These are phyloP conservation scores for Holacanthella duospinosa DNA, from an alignment of 2,888 invertebrate species.

Conservation along the genomic window DNA sequence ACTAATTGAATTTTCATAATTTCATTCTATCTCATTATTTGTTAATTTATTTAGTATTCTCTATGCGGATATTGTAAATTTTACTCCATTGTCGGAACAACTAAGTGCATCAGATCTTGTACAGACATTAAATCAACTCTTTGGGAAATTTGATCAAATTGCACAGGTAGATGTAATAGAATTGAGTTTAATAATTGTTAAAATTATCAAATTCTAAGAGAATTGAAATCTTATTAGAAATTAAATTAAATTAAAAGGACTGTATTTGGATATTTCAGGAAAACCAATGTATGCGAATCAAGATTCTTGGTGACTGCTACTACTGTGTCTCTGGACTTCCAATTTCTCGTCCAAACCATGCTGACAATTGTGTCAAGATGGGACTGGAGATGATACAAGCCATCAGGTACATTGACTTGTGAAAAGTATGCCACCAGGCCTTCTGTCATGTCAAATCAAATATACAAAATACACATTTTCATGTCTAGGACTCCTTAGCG, in stretches of 20 bases:
- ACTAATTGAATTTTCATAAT: slow-evolving; percentile 10
- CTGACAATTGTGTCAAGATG: slow-evolving; percentile 92
- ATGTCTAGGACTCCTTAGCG: neutral
- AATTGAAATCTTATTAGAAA: no score
- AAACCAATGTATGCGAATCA: slow-evolving; percentile 89
- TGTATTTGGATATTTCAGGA: slow-evolving; percentile 52
- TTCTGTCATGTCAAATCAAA: neutral
- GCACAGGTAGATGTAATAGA: slow-evolving; percentile 93
- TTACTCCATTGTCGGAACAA: slow-evolving; percentile 88
- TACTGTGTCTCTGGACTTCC: slow-evolving; percentile 90
- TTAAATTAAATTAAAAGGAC: no score
- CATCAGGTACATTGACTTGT: no score
- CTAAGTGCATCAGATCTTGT: slow-evolving; percentile 88
- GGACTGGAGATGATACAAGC: slow-evolving; percentile 92
- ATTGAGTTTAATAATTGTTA: no score
- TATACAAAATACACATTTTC: no score
- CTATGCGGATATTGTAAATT: slow-evolving; percentile 96
- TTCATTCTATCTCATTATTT: no score
- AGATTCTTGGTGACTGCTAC: slow-evolving; percentile 91
- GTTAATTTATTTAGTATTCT: slow-evolving; percentile 75
- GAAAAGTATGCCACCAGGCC: no score
- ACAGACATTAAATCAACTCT: slow-evolving; percentile 88
- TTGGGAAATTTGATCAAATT: slow-evolving; percentile 92
- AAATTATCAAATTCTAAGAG: no score
- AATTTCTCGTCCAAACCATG: slow-evolving; percentile 83